Evolutionary conservation across 1,140 invertebrate species (phyloP), one percentile per base, ranked within the genome.

Genomic region (Charaxes varanes): DNA sequence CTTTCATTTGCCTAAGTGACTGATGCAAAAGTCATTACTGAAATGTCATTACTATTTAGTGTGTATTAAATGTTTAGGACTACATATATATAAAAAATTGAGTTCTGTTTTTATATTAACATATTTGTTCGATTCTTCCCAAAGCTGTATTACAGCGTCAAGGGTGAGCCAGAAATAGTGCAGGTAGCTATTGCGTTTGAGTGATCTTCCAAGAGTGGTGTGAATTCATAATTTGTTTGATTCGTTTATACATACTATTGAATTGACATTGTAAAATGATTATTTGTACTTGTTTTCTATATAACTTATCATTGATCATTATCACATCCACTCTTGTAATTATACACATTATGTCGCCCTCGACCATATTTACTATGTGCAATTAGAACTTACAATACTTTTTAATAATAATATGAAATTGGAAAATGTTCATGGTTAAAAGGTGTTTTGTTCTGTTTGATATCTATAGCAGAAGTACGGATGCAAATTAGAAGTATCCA

Each of bases 71-170:
- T n/a, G n/a, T n/a, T n/a, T n/a, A n/a, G n/a, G n/a, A n/a, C n/a
- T n/a, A n/a, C n/a, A n/a, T n/a, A 19, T 38, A 6, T 38, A 27
- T 26, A 28, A n/a, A 28, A 14, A 26, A 24, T 23, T 23, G 24
- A 0, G 26, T 8, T 16, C 13, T 16, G 4, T 17, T 19, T 33
- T 27, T 40, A 50, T 3, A 48, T 54, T 47, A 58, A 53, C 15
- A 18, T 37, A 34, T 53, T 46, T 49, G 51, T 64, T 53, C 51
- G 53, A 62, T 62, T 46, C 26, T 52, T 48, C 30, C 54, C 37
- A 54, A 74, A 80, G 76, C 67, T 80, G 32, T 78, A 58, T 78
- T 80, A 72, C 62, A 68, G 60, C 59, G 34, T 76, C 36, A 53
- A 47, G 26, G 73, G 74, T 53, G 77, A 81, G 24, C 77, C 74